Evolutionary conservation across 2,797 vertebrate genomes (phyloP), one percentile per base, ranked within the genome.

Genomic region (Huso huso): DNA sequence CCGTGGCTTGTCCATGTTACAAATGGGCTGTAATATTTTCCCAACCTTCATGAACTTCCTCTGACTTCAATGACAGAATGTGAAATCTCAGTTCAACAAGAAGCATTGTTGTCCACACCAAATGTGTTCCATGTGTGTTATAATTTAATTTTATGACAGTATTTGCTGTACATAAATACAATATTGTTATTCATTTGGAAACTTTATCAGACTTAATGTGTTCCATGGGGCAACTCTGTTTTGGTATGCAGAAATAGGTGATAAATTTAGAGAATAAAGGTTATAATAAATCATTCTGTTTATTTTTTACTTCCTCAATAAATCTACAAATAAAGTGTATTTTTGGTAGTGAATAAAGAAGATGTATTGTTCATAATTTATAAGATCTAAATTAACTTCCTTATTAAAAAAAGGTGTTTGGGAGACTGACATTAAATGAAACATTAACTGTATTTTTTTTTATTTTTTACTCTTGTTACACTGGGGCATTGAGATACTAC

Each of bases 51-150:
- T 83, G 86, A 87, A 89, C 83, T 88, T 88, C 82, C 80, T 23
- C 84, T 86, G 81, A 78, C 75, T 83, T 84, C 78, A 79, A 69
- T 55, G 76, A 80, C 78, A 73, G 83, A 87, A 76, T 68, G 77
- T 62, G 15, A 62, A 62, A 62, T 62, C 61, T 62, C 61, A 37
- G 18, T 48, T 23, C 61, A 48, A 37, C 18, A 90, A 90, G 86
- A 91, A 89, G 89, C 85, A 88, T 77, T 87, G 82, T 86, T 83
- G 85, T 87, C 80, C 63, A 66, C 87, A 78, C 84, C 78, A 91
- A 90, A 88, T 87, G 77, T 80, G 83, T 87, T 88, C 88, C 87
- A 90, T 87, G 86, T 89, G 88, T 87, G 82, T 82, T 74, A 78
- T 90, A 89, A 88, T 89, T 90, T 83, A 88, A 15, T 78, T 81